Conservation (phyloP, 2,113 vertebrate species). For the Megaleporinus macrocephalus region DNA sequence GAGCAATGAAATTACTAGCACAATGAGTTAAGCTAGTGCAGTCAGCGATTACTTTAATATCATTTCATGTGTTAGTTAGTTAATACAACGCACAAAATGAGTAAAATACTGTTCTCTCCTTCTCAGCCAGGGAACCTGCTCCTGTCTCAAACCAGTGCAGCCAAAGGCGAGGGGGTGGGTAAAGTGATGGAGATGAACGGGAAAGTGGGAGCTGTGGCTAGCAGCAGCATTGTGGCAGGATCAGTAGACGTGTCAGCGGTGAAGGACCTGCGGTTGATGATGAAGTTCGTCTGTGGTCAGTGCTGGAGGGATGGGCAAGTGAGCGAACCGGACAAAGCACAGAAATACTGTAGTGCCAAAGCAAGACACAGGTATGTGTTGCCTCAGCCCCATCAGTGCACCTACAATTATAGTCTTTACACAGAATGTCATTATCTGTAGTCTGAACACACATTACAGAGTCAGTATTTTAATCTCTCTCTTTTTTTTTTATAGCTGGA, state of each 20-base stretch:
- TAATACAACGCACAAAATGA: no score
- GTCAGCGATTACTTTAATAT: no score
- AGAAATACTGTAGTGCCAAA: constrained; percentile 92
- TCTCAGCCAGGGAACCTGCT: not conserved
- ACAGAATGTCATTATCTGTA: not conserved
- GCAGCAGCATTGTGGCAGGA: constrained; percentile 41
- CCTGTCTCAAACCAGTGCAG: constrained; percentile 15
- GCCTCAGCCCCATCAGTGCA: not conserved
- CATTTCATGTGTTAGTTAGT: no score
- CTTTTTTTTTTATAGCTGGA: constrained; percentile 82
- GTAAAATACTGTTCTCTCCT: not conserved
- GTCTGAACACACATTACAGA: no score
- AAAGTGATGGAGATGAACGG: constrained; percentile 20
- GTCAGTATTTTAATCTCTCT: not conserved
- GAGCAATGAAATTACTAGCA: no score
- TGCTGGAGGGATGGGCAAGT: constrained; percentile 87
- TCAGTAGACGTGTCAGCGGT: constrained; percentile 5
- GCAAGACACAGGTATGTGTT: constrained; percentile 84
- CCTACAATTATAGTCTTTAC: not conserved
- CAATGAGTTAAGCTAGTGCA: no score
- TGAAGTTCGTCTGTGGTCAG: constrained; percentile 92
- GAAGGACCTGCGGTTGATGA: constrained; percentile 74
- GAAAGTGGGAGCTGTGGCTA: constrained; percentile 23
- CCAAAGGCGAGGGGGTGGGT: constrained; percentile 14
- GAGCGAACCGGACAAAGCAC: constrained; percentile 87